A percentile compares a stretch with the other conserved stretches of the same genome.
phyloP scores from a whole-genome alignment of 2,888 invertebrate genomes.

The Scaptomyza cyrtandrae region DNA sequence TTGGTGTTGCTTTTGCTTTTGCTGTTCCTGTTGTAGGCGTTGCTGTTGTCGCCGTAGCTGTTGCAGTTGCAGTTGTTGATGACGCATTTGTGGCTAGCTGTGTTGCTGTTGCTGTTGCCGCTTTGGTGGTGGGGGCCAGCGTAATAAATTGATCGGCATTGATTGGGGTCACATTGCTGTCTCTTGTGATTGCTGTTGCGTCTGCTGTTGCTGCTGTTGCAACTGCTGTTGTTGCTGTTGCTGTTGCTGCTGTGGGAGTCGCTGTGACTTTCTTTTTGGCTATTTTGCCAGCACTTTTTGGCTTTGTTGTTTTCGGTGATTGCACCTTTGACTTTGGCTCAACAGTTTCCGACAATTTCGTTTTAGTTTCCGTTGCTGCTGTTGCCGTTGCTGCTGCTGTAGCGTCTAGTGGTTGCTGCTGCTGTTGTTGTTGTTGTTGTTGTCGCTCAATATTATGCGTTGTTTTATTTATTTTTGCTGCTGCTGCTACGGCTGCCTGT shows the following conservation, averaged over 20 bases:
- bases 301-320: constrained; percentile 67
- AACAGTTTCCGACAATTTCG: constrained; percentile 69
- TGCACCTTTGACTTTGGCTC: constrained; percentile 77
- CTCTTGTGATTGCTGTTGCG: constrained; percentile 39
- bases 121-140: constrained; percentile 74
- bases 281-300: constrained; percentile 64
- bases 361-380: constrained; percentile 72
- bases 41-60: constrained; percentile 34
- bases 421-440: constrained; percentile 37
- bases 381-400: constrained; percentile 54
- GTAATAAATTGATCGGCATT: constrained; percentile 82
- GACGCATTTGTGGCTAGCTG: constrained; percentile 49
- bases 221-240: constrained; percentile 25
- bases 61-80: constrained; percentile 33
- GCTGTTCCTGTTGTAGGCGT: constrained; percentile 24
- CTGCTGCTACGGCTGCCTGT: constrained; percentile 57
- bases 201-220: constrained; percentile 30
- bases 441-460: constrained; percentile 64
- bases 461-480: constrained; percentile 65
- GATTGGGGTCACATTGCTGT: constrained; percentile 80
- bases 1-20: too few relatives aligned
- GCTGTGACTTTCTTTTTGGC: constrained; percentile 61
- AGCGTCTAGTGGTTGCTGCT: constrained; percentile 50
- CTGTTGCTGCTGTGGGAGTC: constrained; percentile 34
- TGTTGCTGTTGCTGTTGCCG: constrained; percentile 70